A percentile compares a stretch with the other conserved stretches of the same genome.
phyloP scores from a whole-genome alignment of 2,797 vertebrate species.

The Bradypodion pumilum region DNA sequence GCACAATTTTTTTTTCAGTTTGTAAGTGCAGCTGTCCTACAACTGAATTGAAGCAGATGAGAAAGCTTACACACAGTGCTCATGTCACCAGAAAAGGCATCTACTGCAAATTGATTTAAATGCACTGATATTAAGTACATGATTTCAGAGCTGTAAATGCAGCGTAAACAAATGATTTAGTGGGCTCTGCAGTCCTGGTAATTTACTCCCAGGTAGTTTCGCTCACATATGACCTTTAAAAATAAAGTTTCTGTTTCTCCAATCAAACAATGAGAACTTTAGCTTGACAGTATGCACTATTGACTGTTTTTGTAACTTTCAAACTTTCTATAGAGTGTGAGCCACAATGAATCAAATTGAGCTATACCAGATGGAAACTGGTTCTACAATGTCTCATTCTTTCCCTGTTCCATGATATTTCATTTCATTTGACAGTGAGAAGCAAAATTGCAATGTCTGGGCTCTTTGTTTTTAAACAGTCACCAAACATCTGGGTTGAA shows the following conservation, averaged over 20 bases:
- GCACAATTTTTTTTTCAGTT: background rate
- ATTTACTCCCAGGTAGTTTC: constrained; percentile 9
- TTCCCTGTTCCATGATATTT: constrained; percentile 21
- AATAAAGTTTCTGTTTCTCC: constrained; percentile 29
- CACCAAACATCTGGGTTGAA: constrained; percentile 32
- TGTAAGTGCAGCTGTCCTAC: background rate
- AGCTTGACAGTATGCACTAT: background rate
- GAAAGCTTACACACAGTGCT: background rate
- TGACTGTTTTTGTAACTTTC: constrained; percentile 8
- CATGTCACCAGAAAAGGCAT: background rate
- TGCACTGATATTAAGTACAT: background rate
- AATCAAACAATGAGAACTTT: background rate
- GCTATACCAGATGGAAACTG: background rate
- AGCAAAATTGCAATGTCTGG: constrained; percentile 16
- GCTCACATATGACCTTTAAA: constrained; percentile 2
- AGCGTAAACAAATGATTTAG: background rate
- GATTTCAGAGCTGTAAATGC: background rate
- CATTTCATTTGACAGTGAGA: constrained; percentile 36
- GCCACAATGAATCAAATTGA: constrained; percentile 16
- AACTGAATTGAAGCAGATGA: background rate
- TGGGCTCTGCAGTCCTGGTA: background rate
- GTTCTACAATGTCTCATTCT: background rate
- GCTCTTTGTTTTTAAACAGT: constrained; percentile 38
- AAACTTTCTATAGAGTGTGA: background rate
- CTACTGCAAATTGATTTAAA: background rate